Conservation (phyloP, 2,888 invertebrate species). For the Myopa tessellatipennis region DNA sequence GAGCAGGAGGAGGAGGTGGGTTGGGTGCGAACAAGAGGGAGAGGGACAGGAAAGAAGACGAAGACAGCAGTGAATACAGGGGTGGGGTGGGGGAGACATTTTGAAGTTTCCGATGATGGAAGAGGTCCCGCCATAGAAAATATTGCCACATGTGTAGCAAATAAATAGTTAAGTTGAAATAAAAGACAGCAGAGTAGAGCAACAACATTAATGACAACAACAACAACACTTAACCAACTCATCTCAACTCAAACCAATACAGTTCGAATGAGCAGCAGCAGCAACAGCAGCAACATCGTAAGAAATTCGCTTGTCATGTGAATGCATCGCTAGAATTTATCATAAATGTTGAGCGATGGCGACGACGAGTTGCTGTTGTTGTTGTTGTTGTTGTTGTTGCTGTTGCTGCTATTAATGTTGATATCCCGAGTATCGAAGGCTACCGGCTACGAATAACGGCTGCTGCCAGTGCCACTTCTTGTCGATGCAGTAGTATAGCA, state of each 20-base stretch:
- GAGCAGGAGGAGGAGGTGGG: background rate
- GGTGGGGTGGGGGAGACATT: background rate
- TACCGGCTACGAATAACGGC: background rate
- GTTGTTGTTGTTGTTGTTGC: constrained; percentile 5
- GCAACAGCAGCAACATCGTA: constrained; percentile 38
- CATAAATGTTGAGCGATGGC: constrained; percentile 41
- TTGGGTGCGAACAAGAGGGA: background rate
- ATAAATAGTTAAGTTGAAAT: constrained; percentile 47
- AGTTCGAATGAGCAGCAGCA: constrained; percentile 54
- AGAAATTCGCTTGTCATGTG: constrained; percentile 62
- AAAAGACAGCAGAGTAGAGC: background rate
- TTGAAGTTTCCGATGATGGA: no score
- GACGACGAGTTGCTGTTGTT: constrained; percentile 7
- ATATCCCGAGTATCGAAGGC: background rate
- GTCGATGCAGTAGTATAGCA: background rate
- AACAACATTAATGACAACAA: background rate
- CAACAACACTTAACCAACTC: constrained; percentile 13
- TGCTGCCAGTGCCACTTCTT: background rate
- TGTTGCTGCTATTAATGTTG: constrained; percentile 22
- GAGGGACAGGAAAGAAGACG: background rate
- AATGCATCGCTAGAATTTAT: constrained; percentile 56
- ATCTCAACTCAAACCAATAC: constrained; percentile 41
- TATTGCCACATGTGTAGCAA: constrained; percentile 50
- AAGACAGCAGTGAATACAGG: background rate
- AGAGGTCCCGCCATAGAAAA: constrained; percentile 9